Evolutionary conservation across 2,888 invertebrate genomes (phyloP), one percentile per base, ranked within the genome.

Genomic region (Cantharis flavilabris): DNA sequence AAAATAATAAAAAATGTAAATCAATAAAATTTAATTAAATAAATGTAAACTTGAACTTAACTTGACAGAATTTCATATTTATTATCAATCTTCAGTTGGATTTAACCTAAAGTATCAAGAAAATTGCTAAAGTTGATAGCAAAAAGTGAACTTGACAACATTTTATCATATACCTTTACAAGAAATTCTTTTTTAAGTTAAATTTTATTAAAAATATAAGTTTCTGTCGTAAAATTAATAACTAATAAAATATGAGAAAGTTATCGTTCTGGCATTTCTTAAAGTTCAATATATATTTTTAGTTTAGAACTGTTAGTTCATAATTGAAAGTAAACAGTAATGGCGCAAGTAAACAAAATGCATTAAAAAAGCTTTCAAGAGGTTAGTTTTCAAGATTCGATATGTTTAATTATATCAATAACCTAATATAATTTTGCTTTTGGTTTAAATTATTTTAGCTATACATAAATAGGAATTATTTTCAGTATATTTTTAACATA

Each of bases 271-370:
- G 49, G 2, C n/a, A n/a, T 49, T 49, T 49, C 49, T 49, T 49
- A 7, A n/a, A 49, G 49, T 49, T 49, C 49, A 49, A n/a, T 49
- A 49, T 49, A 49, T 49, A 49, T n/a, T 49, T 49, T 49, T 49
- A 49, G 49, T n/a, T 49, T 49, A 49, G 49, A 4, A 49, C 49
- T 49, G 49, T 49, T 49, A 49, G 49, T 49, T 49, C 49, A 62
- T 71, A 71, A 71, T 71, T 71, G 71, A 71, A 71, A 62, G 71
- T 26, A 71, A 71, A 71, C 71, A 71, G 1, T 18, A 71, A 71
- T 62, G 62, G 62, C 62, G 13, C 5, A 26, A 62, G 71, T n/a
- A 71, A 62, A 62, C 71, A 71, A 71, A 62, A 13, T 71, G 23
- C 62, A 62, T 23, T 26, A 26, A 18, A 18, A 10, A 20, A 20